Percentiles rank a stretch among this genome's conserved stretches.
These are phyloP conservation scores for Cetonia aurata DNA, from an alignment of 2,888 invertebrate species.

Conservation along the genomic window DNA sequence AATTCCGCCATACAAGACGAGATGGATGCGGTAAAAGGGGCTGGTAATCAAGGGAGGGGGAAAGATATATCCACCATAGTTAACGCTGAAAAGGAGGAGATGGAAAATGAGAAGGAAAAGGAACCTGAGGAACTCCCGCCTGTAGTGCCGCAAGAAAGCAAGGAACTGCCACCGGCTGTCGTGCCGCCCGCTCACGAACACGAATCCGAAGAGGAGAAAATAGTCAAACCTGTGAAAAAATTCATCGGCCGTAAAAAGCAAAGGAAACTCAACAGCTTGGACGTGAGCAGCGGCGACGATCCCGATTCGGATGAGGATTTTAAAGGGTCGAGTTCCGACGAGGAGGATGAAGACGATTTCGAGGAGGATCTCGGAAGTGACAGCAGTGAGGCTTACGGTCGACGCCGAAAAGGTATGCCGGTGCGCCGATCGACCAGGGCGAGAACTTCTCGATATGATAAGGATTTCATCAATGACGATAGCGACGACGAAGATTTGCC, in stretches of 20 bases:
- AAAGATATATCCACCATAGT: constrained; percentile 95
- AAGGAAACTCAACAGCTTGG: constrained; percentile 83
- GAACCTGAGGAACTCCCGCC: constrained; percentile 47
- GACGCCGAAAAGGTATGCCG: constrained; percentile 66
- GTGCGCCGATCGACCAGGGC: constrained; percentile 71
- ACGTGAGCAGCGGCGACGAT: constrained; percentile 74
- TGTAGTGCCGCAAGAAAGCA: constrained; percentile 42
- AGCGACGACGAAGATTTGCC: constrained; percentile 68
- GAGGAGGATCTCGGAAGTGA: constrained; percentile 70
- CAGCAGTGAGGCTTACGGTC: constrained; percentile 69
- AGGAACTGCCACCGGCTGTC: constrained; percentile 47
- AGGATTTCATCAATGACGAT: constrained; percentile 68
- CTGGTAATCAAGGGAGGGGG: constrained; percentile 86
- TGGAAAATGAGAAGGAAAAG: constrained; percentile 48
- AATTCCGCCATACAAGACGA: constrained; percentile 91
- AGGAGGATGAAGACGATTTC: constrained; percentile 72
- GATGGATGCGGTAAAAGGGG: constrained; percentile 80
- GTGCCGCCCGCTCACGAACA: constrained; percentile 52
- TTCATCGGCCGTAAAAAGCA: constrained; percentile 72
- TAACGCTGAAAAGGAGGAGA: constrained; percentile 77
- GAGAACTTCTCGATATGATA: constrained; percentile 69
- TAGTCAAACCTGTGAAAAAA: constrained; percentile 56
- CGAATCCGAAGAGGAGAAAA: constrained; percentile 63
- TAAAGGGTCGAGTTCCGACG: constrained; percentile 77
- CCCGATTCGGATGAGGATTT: constrained; percentile 92